Percentiles rank a stretch among this genome's conserved stretches.
These are phyloP conservation scores for Eugnorisma glareosa DNA, from an alignment of 2,888 invertebrate genomes.

Conservation along the genomic window DNA sequence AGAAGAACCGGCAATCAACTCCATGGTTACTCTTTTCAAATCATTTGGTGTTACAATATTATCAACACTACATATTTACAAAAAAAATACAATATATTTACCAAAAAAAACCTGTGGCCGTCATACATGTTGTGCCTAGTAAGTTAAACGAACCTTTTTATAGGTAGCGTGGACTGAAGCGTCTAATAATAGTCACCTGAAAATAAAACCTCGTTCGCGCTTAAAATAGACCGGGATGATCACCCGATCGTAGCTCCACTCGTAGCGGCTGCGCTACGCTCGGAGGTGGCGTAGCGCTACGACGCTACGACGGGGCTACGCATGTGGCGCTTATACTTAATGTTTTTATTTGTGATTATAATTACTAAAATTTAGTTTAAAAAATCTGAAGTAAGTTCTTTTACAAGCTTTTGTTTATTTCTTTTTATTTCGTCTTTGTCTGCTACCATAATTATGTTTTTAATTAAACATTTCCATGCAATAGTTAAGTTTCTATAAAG, in stretches of 20 bases:
- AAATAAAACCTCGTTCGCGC: conserved; percentile 39
- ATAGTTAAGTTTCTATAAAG: conserved; percentile 1
- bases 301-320: conserved; percentile 42
- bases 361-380: not conserved
- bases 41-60: no score
- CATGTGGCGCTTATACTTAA: no score
- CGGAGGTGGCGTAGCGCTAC: conserved; percentile 56
- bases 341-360: not conserved
- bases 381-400: not conserved
- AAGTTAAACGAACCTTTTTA: conserved; percentile 10
- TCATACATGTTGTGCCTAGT: conserved; percentile 5
- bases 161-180: not conserved
- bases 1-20: no score
- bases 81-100: not conserved
- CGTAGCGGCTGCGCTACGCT: conserved; percentile 53
- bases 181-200: conserved; percentile 32
- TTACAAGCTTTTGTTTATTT: no score
- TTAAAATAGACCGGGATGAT: conserved; percentile 30
- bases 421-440: not conserved
- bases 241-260: conserved; percentile 22
- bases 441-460: not conserved
- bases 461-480: not conserved
- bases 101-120: not conserved
- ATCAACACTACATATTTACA: no score
- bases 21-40: no score